Evolutionary conservation across 2,113 vertebrate species (phyloP).

Genomic region (Osmerus mordax): DNA sequence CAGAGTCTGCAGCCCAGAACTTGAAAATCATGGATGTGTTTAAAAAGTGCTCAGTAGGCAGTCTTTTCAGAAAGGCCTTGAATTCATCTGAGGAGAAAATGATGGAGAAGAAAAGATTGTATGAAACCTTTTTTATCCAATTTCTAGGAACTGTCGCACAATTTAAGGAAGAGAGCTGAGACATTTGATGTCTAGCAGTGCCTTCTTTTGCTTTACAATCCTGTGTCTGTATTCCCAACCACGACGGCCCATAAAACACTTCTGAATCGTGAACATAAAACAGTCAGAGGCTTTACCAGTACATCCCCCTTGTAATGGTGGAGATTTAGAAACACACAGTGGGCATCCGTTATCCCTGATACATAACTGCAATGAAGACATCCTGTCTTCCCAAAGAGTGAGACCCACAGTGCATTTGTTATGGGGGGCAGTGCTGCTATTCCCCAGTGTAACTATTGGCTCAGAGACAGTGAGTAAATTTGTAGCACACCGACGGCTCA

Average conservation of each 20-base stretch:
- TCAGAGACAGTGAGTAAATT: conserved; percentile 42
- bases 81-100: conserved; percentile 81
- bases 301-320: no score
- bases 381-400: conserved; percentile 31
- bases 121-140: background rate
- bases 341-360: no score
- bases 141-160: no score
- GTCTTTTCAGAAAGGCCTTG: conserved; percentile 84
- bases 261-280: no score
- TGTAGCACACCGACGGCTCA: conserved; percentile 48
- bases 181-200: no score
- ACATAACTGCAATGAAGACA: conserved; percentile 17
- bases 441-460: conserved; percentile 54
- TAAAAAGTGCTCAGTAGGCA: conserved; percentile 86
- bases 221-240: no score
- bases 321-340: no score
- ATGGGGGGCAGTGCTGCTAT: conserved; percentile 37
- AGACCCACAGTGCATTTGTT: conserved; percentile 49
- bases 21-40: conserved; percentile 86
- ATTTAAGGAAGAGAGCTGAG: no score
- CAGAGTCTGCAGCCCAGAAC: conserved; percentile 83
- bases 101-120: background rate
- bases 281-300: no score
- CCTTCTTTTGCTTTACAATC: no score
- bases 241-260: no score